Evolutionary conservation across 2,797 vertebrate species (phyloP), one percentile per base, ranked within the genome.

Genomic region (Cyclura pinguis): DNA sequence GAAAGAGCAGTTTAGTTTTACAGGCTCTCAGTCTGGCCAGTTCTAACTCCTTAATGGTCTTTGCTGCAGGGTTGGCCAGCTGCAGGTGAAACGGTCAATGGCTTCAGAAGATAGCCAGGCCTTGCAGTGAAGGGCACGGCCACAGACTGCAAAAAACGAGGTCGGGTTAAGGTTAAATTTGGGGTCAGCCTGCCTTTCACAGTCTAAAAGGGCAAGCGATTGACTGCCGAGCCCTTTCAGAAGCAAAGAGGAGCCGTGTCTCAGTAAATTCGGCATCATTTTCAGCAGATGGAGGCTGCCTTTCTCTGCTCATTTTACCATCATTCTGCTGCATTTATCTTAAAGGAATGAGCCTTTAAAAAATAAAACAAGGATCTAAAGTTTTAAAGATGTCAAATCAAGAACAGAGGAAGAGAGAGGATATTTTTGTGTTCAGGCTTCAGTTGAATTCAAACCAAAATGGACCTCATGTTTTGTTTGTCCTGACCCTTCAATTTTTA

Each of bases 191-290:
- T 87, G 93, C 94, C 94, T 96, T 96, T 95, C 85, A 78, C 4
- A 67, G 94, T 84, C 91, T 94, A 91, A 93, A 97, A 96, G 94
- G 95, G 94, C 96, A 94, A 95, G 94, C 92, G 90, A 86, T 91
- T 95, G 95, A 92, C 94, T 90, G 95, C 93, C 93, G 94, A 93
- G 92, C 88, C 92, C 92, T 96, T 96, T 95, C 94, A 94, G 0
- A 92, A 94, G 90, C 78, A 74, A 32, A 82, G 74, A 87, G 88
- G 85, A 94, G 94, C 91, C 81, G 92, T 91, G 73, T 95, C 90
- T 93, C 94, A 93, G 95, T 96, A 96, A 94, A 95, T 90, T 91
- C 93, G 94, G 0, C 95, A 89, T 91, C 0, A 55, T 96, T 92
- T 88, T 55, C 89, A 90, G 90, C 92, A 95, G 93, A 93, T 67